Conservation (phyloP, 2,113 vertebrate genomes). For the Furnarius figulus region DNA sequence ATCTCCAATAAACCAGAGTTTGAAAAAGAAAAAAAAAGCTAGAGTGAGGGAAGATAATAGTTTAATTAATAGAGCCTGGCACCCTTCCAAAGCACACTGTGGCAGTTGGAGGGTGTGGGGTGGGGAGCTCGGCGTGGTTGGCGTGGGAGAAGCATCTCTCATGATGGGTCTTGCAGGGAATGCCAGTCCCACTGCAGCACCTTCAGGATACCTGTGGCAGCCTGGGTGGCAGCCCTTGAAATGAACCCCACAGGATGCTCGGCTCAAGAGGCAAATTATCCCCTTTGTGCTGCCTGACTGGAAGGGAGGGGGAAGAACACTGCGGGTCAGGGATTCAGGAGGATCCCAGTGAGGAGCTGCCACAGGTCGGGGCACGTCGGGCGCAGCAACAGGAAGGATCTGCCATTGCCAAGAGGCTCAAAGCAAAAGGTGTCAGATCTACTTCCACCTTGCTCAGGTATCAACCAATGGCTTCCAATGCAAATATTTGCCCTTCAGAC, state of each 20-base stretch:
- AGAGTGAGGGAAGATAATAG: slow-evolving; percentile 67
- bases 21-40: not conserved
- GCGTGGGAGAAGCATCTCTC: slow-evolving; percentile 59
- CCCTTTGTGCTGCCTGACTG: not conserved
- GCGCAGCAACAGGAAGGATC: slow-evolving; percentile 28
- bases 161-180: slow-evolving; percentile 67
- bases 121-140: slow-evolving; percentile 56
- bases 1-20: slow-evolving; percentile 34
- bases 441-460: slow-evolving; percentile 28
- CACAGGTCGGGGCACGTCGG: not conserved
- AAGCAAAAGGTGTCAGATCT: slow-evolving; percentile 1
- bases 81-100: slow-evolving; percentile 65
- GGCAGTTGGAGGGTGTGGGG: slow-evolving; percentile 68
- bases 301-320: not conserved
- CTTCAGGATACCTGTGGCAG: not conserved
- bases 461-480: slow-evolving; percentile 12
- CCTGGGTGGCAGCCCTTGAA: not conserved
- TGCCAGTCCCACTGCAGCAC: not conserved
- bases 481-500: slow-evolving; percentile 46
- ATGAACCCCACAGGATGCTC: not conserved
- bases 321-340: not conserved
- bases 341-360: not conserved
- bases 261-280: fast-evolving
- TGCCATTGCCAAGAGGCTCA: not conserved
- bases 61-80: slow-evolving; percentile 79